Percentiles rank a stretch among this genome's conserved stretches.
phyloP scores from a whole-genome alignment of 1,140 invertebrate genomes.

The Scaptomyza pallida region DNA sequence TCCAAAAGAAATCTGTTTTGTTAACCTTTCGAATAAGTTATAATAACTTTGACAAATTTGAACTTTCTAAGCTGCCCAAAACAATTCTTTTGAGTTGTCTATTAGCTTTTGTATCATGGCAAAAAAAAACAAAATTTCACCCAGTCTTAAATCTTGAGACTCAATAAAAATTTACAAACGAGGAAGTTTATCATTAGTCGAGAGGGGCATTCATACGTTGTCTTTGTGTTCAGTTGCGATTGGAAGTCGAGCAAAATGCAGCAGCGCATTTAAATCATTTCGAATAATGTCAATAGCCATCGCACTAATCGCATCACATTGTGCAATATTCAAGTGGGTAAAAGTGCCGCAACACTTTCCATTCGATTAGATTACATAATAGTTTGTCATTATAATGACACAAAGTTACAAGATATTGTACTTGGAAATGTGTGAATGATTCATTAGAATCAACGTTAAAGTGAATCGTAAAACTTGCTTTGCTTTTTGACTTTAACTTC shows the following conservation, averaged over 20 bases:
- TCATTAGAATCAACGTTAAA: not conserved
- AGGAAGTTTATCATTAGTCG: slow-evolving; percentile 75
- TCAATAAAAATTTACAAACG: slow-evolving; percentile 54
- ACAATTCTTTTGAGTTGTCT: slow-evolving; percentile 49
- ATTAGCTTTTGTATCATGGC: slow-evolving; percentile 18
- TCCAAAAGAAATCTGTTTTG: slow-evolving; percentile 4
- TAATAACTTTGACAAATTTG: slow-evolving; percentile 19
- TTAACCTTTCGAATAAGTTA: slow-evolving; percentile 28
- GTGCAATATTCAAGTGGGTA: slow-evolving; percentile 41
- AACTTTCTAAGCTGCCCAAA: slow-evolving; percentile 50
- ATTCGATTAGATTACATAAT: slow-evolving; percentile 55
- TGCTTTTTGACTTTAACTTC: too few relatives aligned
- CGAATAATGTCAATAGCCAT: slow-evolving; percentile 51
- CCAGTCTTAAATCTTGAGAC: slow-evolving; percentile 37
- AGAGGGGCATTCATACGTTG: slow-evolving; percentile 58
- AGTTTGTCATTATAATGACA: not conserved
- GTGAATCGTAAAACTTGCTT: too few relatives aligned
- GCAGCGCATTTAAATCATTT: slow-evolving; percentile 64
- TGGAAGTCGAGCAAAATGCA: slow-evolving; percentile 37
- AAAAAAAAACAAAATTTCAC: slow-evolving; percentile 62
- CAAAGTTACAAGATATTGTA: too few relatives aligned
- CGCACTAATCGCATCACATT: slow-evolving; percentile 56
- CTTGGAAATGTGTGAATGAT: not conserved
- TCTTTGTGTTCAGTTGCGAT: slow-evolving; percentile 48
- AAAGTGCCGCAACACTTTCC: slow-evolving; percentile 76